Percentiles rank a stretch among this genome's conserved stretches.
phyloP scores from a whole-genome alignment of 2,888 invertebrate genomes.

The Drosophila anomelani region DNA sequence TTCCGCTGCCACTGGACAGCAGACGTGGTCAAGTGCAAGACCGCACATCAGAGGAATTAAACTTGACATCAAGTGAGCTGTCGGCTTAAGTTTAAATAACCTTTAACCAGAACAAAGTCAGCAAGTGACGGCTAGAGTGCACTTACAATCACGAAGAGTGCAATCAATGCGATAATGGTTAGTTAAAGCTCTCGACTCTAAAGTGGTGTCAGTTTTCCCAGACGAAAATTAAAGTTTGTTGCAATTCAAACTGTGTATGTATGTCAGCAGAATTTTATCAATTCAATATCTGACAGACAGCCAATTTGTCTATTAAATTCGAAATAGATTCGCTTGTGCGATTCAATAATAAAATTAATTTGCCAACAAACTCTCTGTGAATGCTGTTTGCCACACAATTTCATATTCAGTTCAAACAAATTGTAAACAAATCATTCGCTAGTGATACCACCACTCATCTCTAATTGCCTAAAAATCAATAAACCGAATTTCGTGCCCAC shows the following conservation, averaged over 20 bases:
- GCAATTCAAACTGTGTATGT: slow-evolving; percentile 3
- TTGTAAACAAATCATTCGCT: slow-evolving; percentile 21
- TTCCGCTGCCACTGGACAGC: slow-evolving; percentile 48
- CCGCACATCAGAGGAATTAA: slow-evolving; percentile 29
- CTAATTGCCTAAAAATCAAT: slow-evolving; percentile 33
- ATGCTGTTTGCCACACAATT: slow-evolving; percentile 9
- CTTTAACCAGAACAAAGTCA: slow-evolving; percentile 13
- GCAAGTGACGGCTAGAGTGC: slow-evolving; percentile 17
- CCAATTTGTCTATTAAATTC: slow-evolving; percentile 15
- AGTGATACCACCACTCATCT: slow-evolving; percentile 3
- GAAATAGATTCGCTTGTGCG: not conserved
- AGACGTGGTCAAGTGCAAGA: slow-evolving; percentile 54
- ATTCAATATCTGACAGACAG: not conserved
- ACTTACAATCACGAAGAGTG: slow-evolving; percentile 22
- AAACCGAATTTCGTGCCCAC: slow-evolving; percentile 30
- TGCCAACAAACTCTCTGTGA: not conserved
- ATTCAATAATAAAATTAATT: not conserved
- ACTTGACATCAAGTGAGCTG: slow-evolving; percentile 50
- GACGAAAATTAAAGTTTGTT: not conserved
- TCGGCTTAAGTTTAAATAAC: slow-evolving; percentile 20
- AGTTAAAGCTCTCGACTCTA: not conserved
- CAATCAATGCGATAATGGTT: slow-evolving; percentile 17
- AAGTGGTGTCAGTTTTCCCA: not conserved
- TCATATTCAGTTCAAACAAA: not conserved
- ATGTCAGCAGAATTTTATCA: not conserved